Evolutionary conservation across 2,888 invertebrate genomes (phyloP), one percentile per base, ranked within the genome.

Genomic region (Dicyrtomina minuta): DNA sequence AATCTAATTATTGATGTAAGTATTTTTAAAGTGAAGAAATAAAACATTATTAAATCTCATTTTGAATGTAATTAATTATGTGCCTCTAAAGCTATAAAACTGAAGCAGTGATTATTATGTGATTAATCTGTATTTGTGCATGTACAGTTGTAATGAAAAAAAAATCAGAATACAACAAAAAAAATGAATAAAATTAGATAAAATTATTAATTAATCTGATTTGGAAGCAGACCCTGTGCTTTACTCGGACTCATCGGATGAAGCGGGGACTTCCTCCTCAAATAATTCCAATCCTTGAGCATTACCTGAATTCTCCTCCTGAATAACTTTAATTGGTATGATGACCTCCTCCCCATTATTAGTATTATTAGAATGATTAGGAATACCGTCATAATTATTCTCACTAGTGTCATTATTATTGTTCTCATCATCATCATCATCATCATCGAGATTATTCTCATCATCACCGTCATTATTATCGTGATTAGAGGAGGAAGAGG

Each of bases 361-460:
- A 59, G 60, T 68, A 53, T 62, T 68, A 49, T 69, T 61, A 41
- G 33, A 33, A 3, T 66, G 49, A 44, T 55, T 64, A 33, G 66
- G 33, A 17, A 44, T 58, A 20, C 43, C 49, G 24, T 70, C 72
- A 65, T 72, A 59, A 33, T 51, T 46, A 46, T 33, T n/a, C n/a
- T n/a, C n/a, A n/a, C n/a, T 44, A 27, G 33, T 49, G 39, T 64
- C 58, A 49, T 56, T 43, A 49, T 69, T 46, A 39, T 41, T 53
- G 41, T 46, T 59, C 12, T 65, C 71, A 27, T 62, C 72, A 24
- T 69, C 65, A 64, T 68, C 72, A 59, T 68, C 72, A 56, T 66
- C 59, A 22, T 66, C 60, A 51, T 65, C 61, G 17, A 70, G 33
- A 46, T 66, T 66, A 60, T 59, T 59, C 49, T 70, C 72, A 65